Evolutionary conservation across 2,888 invertebrate species (phyloP).

Genomic region (Fissipunctia ypsillon): DNA sequence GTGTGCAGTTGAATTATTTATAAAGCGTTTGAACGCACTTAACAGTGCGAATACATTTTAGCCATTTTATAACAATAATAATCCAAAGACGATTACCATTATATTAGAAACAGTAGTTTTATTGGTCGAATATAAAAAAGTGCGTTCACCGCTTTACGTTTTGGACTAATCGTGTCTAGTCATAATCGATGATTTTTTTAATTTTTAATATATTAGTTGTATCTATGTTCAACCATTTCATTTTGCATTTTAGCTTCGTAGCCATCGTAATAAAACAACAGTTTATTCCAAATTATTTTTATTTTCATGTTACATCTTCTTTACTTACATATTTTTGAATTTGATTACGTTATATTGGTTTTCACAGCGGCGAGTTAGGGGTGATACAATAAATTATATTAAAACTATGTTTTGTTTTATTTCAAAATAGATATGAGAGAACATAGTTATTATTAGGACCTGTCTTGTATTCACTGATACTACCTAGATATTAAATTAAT

Average conservation of each 20-base stretch:
- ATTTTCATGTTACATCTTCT: conserved; percentile 54
- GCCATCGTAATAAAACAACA: conserved; percentile 26
- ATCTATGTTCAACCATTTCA: conserved; percentile 50
- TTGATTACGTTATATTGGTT: conserved; percentile 57
- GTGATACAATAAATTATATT: conserved; percentile 64
- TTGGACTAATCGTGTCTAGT: conserved; percentile 58
- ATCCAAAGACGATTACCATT: conserved; percentile 33
- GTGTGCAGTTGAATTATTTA: conserved; percentile 38
- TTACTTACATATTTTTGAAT: conserved; percentile 37
- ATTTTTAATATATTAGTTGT: conserved; percentile 52
- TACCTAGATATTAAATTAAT: conserved; percentile 16
- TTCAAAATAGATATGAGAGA: conserved; percentile 56
- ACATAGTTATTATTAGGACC: conserved; percentile 39
- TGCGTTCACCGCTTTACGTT: conserved; percentile 47
- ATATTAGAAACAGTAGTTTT: conserved; percentile 13
- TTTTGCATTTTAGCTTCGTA: conserved; percentile 56
- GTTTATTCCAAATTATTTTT: conserved; percentile 54
- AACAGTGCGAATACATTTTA: conserved; percentile 1
- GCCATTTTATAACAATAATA: conserved; percentile 18
- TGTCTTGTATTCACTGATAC: conserved; percentile 21
- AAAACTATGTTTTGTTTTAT: conserved; percentile 70
- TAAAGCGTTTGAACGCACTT: conserved; percentile 36
- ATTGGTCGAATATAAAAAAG: conserved; percentile 14
- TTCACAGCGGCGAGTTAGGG: conserved; percentile 62
- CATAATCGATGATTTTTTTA: conserved; percentile 44